These are phyloP conservation scores for Psephotus haematonotus DNA, from an alignment of 2,113 vertebrate genomes.

Conservation along the genomic window DNA sequence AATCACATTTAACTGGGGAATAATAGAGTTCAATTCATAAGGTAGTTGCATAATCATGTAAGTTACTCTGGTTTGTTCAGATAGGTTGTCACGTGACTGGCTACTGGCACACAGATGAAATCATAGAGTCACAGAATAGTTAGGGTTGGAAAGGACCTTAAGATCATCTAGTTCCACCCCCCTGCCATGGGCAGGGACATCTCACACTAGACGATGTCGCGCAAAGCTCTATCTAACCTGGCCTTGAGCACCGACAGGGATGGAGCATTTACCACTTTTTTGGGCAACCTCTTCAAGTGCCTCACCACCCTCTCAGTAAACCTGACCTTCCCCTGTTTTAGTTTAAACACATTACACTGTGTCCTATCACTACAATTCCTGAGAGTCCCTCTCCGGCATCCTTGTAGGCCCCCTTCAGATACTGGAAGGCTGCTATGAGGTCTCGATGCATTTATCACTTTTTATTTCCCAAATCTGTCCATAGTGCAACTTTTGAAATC, in stretches of 20 bases:
- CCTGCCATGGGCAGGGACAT: neutral
- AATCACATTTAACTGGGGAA: neutral
- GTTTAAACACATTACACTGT: neutral
- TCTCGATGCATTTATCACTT: neutral
- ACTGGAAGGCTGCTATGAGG: neutral
- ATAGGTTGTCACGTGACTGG: rapidly evolving
- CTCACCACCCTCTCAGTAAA: neutral
- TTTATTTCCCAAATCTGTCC: neutral
- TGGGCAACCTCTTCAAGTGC: neutral
- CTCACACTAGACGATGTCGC: neutral
- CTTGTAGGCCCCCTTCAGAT: neutral
- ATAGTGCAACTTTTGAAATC: neutral
- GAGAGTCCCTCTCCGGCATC: neutral
- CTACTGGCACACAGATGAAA: neutral
- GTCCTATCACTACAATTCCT: neutral
- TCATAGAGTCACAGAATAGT: neutral
- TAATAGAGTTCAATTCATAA: neutral
- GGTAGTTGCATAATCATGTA: neutral
- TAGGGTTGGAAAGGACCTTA: neutral
- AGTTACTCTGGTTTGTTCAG: neutral
- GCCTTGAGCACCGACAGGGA: neutral
- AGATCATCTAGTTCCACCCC: neutral
- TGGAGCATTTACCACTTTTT: neutral
- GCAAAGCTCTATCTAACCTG: neutral
- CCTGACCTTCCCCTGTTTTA: neutral